These are phyloP conservation scores for Cloeon dipterum DNA, from an alignment of 2,888 invertebrate genomes.

Conservation along the genomic window DNA sequence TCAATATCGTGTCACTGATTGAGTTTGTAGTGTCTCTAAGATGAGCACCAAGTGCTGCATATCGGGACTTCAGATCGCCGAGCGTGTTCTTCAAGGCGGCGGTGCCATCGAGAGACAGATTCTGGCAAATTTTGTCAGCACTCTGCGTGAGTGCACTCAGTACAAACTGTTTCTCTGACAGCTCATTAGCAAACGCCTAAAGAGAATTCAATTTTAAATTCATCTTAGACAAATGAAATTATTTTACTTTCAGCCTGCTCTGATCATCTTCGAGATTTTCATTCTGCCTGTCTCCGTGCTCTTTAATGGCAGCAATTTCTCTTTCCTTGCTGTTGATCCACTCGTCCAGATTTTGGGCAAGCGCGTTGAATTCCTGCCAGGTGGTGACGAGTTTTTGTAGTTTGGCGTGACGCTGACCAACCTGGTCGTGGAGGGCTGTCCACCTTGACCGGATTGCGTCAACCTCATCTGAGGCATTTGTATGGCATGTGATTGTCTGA, in stretches of 20 bases:
- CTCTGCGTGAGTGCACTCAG: slow-evolving; percentile 55
- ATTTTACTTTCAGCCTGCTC: slow-evolving; percentile 46
- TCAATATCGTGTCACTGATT: slow-evolving; percentile 56
- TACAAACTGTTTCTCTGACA: slow-evolving; percentile 66
- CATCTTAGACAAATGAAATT: not conserved
- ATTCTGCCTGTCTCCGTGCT: too few relatives aligned
- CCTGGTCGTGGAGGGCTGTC: slow-evolving; percentile 57
- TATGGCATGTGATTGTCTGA: slow-evolving; percentile 49
- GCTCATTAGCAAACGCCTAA: slow-evolving; percentile 39
- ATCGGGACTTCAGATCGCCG: slow-evolving; percentile 44
- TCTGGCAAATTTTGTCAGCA: slow-evolving; percentile 55
- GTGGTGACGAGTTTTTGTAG: slow-evolving; percentile 52
- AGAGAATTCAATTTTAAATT: slow-evolving; percentile 2
- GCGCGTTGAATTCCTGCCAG: slow-evolving; percentile 63
- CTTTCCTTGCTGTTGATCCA: slow-evolving; percentile 52
- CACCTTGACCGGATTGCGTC: slow-evolving; percentile 65
- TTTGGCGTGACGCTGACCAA: slow-evolving; percentile 53
- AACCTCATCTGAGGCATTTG: slow-evolving; percentile 59
- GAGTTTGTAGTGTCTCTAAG: slow-evolving; percentile 53
- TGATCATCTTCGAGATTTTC: slow-evolving; percentile 55
- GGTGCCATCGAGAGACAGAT: slow-evolving; percentile 55
- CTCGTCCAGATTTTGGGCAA: slow-evolving; percentile 47
- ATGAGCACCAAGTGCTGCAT: slow-evolving; percentile 50
- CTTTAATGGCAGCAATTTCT: slow-evolving; percentile 28
- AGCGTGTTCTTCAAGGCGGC: slow-evolving; percentile 45